Conservation (phyloP, 2,888 invertebrate species). For the Cephus sareptanus region DNA sequence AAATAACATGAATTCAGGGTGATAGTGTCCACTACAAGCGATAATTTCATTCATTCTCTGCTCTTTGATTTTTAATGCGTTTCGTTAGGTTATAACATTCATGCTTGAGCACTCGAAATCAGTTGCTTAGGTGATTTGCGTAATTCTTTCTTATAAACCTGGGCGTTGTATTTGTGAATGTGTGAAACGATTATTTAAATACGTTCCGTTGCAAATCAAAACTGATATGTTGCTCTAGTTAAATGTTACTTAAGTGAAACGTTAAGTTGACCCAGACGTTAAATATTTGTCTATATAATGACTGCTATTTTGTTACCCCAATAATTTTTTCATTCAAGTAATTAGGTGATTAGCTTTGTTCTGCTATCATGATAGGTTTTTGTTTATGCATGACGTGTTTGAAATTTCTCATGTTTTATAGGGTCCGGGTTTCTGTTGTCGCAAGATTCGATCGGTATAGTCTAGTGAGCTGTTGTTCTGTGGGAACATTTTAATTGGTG, state of each 20-base stretch:
- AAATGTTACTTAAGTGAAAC: neutral
- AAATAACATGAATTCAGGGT: neutral
- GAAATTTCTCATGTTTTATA: neutral
- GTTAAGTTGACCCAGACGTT: neutral
- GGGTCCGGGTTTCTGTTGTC: neutral
- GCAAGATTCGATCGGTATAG: neutral
- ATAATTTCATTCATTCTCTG: neutral
- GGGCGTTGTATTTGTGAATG: neutral
- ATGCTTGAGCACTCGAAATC: no score
- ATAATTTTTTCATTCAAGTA: neutral
- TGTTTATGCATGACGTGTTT: neutral
- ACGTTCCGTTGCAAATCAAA: neutral
- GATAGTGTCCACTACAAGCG: neutral
- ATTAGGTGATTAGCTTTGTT: neutral
- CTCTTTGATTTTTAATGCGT: neutral
- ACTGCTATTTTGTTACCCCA: neutral
- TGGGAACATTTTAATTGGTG: conserved; percentile 31
- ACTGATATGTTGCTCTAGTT: neutral
- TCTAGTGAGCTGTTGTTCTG: conserved; percentile 7
- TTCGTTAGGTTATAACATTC: neutral
- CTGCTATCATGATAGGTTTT: neutral
- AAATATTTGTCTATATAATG: neutral
- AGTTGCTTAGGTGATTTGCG: neutral
- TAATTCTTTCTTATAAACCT: neutral
- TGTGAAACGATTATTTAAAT: neutral